Evolutionary conservation across 1,140 invertebrate species (phyloP).

Genomic region (Rhopalosiphum padi): DNA sequence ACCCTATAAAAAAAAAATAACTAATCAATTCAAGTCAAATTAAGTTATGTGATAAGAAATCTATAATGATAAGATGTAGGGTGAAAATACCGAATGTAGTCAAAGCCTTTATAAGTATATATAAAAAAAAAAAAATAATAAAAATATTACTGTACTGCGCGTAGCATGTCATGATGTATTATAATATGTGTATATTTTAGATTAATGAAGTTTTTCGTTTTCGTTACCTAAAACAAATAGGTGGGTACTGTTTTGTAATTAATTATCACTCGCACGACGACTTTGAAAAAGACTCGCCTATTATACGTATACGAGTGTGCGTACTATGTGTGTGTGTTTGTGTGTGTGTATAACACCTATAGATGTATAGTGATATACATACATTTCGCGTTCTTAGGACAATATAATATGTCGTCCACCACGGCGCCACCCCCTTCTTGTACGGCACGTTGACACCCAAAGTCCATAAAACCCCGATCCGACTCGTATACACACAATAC

Average conservation of each 20-base stretch:
- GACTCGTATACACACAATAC: too few species aligned
- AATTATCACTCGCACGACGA: background rate
- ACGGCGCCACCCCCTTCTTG: background rate
- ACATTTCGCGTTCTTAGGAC: conserved; percentile 35
- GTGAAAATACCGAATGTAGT: background rate
- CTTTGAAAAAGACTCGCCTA: background rate
- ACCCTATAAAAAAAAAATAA: background rate
- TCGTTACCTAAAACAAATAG: background rate
- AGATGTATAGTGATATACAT: background rate
- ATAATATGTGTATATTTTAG: background rate
- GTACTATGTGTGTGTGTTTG: too few species aligned
- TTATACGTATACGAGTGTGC: background rate
- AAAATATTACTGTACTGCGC: background rate
- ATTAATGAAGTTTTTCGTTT: conserved; percentile 38
- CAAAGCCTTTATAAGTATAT: background rate
- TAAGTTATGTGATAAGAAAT: background rate
- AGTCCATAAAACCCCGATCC: conserved; percentile 26
- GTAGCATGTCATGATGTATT: background rate
- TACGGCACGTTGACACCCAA: background rate
- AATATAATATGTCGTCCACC: background rate
- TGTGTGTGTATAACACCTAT: background rate
- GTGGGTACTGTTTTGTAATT: background rate
- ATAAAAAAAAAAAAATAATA: background rate
- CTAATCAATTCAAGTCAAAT: background rate
- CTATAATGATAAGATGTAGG: background rate